Evolutionary conservation across 2,797 vertebrate genomes (phyloP), one percentile per base, ranked within the genome.

Genomic region (Halcyon leucocephala): DNA sequence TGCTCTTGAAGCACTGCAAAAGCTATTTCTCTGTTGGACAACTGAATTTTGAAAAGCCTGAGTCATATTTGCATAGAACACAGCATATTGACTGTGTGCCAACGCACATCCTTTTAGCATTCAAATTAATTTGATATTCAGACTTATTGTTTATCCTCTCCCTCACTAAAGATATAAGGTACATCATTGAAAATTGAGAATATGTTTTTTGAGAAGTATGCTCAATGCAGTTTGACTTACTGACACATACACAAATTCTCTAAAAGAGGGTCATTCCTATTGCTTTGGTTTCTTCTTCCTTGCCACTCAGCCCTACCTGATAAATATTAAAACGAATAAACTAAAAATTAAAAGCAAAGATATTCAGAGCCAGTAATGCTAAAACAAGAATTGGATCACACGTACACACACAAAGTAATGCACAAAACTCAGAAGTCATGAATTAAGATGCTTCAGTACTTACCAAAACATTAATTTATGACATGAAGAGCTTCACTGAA

Each of bases 401-500:
- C 7, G 12, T 28, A 13, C 16, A 71, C 4, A 20, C 6, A 51
- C 2, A 69, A 57, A 85, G 14, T 62, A 81, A 72, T 14, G n/a
- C 12, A 76, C 28, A 87, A 76, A 83, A 49, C 15, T 61, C 25
- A 80, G 51, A 82, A 72, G 22, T 44, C 80, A 54, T 39, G 67
- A 85, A 94, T 70, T 31, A 39, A 94, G 61, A 66, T 81, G 17
- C 14, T 51, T 9, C 61, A 72, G 58, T 6, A 89, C n/a, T 55
- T 85, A 86, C 55, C 66, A 72, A 19, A 17, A 46, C 22, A 46
- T 37, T 69, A 90, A 90, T 73, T 60, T 88, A 95, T 48, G 9
- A 37, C 57, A 42, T 29, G 67, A 96, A 72, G 33, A 94, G 49
- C n/a, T 84, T 49, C 52, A 86, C 22, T 54, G 46, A 72, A 82